Percentiles rank a stretch among this genome's conserved stretches.
phyloP scores from a whole-genome alignment of 2,113 vertebrate species.

The Isurus oxyrinchus region DNA sequence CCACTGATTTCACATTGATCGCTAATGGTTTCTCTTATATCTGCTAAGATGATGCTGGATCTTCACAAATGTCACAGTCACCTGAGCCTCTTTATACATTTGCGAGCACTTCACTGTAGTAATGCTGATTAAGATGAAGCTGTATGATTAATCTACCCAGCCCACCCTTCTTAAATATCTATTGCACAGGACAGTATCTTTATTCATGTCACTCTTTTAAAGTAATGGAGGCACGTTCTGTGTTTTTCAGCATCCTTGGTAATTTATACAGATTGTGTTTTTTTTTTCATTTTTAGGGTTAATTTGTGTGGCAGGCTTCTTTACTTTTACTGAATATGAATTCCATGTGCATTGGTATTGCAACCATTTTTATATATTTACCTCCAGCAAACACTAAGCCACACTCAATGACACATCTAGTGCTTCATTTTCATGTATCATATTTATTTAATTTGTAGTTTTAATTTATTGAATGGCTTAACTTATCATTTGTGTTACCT shows the following conservation, averaged over 20 bases:
- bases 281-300: background rate
- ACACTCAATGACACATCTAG: background rate
- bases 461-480: background rate
- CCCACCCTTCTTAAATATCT: background rate
- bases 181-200: background rate
- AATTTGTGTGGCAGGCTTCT: background rate
- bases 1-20: background rate
- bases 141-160: background rate
- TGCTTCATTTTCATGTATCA: background rate
- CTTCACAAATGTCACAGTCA: background rate
- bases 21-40: background rate
- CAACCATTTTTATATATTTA: background rate
- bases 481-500: background rate
- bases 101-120: background rate
- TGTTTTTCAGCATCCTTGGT: background rate
- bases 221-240: background rate
- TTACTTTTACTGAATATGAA: background rate
- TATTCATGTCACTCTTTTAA: background rate
- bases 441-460: background rate
- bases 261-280: background rate
- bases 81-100: background rate
- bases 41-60: background rate
- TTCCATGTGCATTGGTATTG: background rate
- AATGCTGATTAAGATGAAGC: background rate
- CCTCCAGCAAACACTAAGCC: background rate